Evolutionary conservation across 1,140 invertebrate genomes (phyloP).

Genomic region (Drosophila guanche): DNA sequence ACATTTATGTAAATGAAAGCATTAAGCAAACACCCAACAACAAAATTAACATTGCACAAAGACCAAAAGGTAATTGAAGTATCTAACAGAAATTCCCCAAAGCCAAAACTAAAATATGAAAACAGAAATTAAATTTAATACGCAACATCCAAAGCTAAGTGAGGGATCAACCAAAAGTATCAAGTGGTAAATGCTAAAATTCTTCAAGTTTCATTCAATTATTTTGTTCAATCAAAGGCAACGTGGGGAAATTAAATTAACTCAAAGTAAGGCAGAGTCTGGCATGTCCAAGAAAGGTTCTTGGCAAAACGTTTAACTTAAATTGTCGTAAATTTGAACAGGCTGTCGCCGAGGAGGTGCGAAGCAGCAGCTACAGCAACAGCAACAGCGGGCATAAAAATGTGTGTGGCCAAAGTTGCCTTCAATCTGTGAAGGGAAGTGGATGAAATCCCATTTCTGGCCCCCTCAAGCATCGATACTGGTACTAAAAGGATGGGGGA

Average conservation of each 20-base stretch:
- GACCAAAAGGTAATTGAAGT: no score
- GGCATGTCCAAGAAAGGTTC: neutral
- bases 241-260: constrained; percentile 1
- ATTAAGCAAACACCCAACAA: no score
- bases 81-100: no score
- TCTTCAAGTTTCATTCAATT: no score
- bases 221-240: neutral
- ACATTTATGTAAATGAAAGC: no score
- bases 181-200: no score
- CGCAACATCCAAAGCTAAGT: no score
- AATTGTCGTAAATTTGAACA: constrained; percentile 68
- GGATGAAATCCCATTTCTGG: constrained; percentile 1
- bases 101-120: no score
- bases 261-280: neutral
- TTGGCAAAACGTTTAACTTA: constrained; percentile 62
- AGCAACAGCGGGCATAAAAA: constrained; percentile 51
- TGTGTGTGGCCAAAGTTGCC: constrained; percentile 50
- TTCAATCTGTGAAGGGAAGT: constrained; percentile 37
- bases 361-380: constrained; percentile 28
- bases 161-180: no score
- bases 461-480: neutral
- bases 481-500: neutral
- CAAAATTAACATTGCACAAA: no score
- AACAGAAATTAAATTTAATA: no score
- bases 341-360: constrained; percentile 44